Conservation (phyloP, 2,113 vertebrate genomes). For the Prinia subflava region DNA sequence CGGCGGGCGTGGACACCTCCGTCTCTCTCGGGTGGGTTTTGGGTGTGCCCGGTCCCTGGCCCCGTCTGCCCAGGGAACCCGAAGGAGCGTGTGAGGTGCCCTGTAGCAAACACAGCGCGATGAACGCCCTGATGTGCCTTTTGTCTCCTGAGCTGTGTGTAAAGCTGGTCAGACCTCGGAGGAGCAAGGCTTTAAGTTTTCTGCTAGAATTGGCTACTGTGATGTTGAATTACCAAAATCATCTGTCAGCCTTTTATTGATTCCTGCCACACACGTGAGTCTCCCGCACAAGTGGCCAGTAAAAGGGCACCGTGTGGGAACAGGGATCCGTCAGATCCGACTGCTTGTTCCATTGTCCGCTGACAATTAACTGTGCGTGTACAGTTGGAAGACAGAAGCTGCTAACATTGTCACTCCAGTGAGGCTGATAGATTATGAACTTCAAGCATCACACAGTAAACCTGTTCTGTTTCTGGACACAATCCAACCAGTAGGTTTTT, state of each 20-base stretch:
- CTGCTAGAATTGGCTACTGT: not conserved
- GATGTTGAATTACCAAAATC: not conserved
- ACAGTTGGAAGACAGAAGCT: not conserved
- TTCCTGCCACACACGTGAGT: not conserved
- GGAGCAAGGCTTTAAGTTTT: not conserved
- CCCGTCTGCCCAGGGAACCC: not conserved
- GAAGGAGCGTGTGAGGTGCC: not conserved
- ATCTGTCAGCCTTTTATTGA: not conserved
- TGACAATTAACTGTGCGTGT: not conserved
- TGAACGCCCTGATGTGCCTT: not conserved
- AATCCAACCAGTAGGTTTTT: not conserved
- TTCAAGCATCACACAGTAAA: not conserved
- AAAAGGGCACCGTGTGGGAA: not conserved
- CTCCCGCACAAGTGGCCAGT: not conserved
- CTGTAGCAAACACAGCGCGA: not conserved
- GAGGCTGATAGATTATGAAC: not conserved
- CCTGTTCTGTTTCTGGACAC: not conserved
- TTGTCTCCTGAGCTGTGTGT: not conserved
- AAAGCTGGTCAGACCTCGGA: not conserved
- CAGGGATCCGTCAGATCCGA: accelerated
- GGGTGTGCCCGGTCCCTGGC: not conserved
- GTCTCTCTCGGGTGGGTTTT: not conserved
- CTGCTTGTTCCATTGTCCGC: too few species aligned
- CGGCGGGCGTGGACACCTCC: not conserved
- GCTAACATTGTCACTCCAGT: not conserved